These are phyloP conservation scores for Dryobota labecula DNA, from an alignment of 2,888 invertebrate genomes.

Conservation along the genomic window DNA sequence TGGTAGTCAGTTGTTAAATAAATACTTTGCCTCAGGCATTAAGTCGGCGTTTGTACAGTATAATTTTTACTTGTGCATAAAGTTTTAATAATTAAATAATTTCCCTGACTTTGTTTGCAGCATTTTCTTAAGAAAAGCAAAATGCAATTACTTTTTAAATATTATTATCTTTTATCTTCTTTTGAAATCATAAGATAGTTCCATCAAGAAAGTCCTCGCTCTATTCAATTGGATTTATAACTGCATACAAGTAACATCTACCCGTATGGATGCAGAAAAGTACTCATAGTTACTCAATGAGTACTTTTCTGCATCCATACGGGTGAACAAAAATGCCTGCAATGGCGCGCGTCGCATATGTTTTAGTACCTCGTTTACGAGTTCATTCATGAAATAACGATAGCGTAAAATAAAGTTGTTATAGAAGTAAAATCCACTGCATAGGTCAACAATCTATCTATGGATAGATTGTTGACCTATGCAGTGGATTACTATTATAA, in stretches of 20 bases:
- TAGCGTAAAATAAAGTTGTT: background rate
- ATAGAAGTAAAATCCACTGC: background rate
- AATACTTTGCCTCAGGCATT: too few species aligned
- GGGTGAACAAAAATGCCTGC: constrained; percentile 21
- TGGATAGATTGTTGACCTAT: too few species aligned
- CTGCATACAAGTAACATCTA: constrained; percentile 35
- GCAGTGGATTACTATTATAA: too few species aligned
- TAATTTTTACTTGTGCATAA: too few species aligned
- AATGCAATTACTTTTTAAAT: background rate
- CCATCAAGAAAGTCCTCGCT: background rate
- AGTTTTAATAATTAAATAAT: too few species aligned
- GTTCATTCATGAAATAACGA: constrained; percentile 2
- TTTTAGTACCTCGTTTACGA: background rate
- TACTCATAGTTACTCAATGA: too few species aligned
- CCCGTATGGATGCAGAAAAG: background rate
- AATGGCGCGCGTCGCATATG: constrained; percentile 16
- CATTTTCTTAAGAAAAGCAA: background rate
- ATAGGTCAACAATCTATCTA: too few species aligned
- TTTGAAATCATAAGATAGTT: background rate
- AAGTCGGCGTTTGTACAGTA: too few species aligned
- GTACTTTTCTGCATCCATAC: too few species aligned
- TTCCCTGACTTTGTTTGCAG: background rate
- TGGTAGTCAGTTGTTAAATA: too few species aligned
- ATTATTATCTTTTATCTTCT: background rate
- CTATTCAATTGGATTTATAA: background rate